Base-by-base conservation (phyloP, 2,113 vertebrate genomes). In the Sarotherodon lohbergeri region DNA sequence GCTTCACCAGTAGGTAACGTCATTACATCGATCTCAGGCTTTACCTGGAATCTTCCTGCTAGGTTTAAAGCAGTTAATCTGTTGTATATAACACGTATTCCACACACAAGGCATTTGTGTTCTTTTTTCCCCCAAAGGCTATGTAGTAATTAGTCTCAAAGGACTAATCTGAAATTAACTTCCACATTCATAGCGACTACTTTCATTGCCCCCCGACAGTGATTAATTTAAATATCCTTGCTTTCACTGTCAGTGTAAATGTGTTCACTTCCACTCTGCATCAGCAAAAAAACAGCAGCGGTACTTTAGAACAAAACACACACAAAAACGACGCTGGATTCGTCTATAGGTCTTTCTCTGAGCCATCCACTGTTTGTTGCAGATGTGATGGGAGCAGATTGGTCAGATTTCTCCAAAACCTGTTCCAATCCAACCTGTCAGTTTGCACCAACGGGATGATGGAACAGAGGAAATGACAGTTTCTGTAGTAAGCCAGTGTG, bases 281-380 rank as follows among this genome's bases (percentile, higher is more conserved):
- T 46, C 22, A 7, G 8, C 32, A 66, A 22, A 66, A n/a, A 80
- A 71, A 1, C 9, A 48, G 17, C 16, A 3, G 16, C 1, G 1
- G 11, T 9, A 46, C 9, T 29, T 61, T 12, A 63, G 5, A 73
- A n/a, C 3, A 2, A 3, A 48, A 54, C 36, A 27, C 19, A 59
- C 17, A 7, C 43, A 50, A 50, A 50, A 89, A 19, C 36, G 55
- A 10, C 14, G 0, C 36, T 10, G 8, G 84, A 87, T 92, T 87
- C 5, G 9, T 90, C 88, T 89, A 84, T 61, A 83, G 59, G 36
- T 76, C 12, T n/a, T 43, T 82, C 16, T 88, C 48, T 92, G n/a
- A 27, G 52, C 29, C 71, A 34, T 43, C 32, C 13, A 1, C 81
- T 88, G 29, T 90, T 90, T 82, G 66, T 43, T 84, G 80, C 68